Conservation (phyloP, 2,113 vertebrate species). For the Fregetta grallaria region DNA sequence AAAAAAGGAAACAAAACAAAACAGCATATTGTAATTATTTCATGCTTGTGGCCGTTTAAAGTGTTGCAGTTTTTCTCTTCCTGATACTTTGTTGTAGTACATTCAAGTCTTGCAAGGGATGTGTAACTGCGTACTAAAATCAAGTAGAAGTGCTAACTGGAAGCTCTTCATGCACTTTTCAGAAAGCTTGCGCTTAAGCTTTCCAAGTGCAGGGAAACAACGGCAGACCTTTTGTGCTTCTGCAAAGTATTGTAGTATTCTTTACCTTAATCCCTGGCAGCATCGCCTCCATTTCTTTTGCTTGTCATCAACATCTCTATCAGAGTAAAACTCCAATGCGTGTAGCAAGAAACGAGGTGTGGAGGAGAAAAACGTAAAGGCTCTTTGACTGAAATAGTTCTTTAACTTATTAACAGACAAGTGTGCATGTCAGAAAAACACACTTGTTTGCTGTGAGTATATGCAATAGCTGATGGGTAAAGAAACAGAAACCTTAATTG, state of each 20-base stretch:
- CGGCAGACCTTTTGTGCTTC: not conserved
- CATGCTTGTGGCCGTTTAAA: not conserved
- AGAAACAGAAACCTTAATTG: slow-evolving; percentile 67
- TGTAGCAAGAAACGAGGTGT: slow-evolving; percentile 47
- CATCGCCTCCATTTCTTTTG: not conserved
- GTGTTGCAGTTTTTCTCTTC: not conserved
- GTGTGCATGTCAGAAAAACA: slow-evolving; percentile 58
- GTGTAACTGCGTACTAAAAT: not conserved
- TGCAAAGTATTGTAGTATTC: not conserved
- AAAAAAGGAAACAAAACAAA: not conserved
- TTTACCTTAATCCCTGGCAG: not conserved
- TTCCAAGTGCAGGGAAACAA: not conserved
- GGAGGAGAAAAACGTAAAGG: slow-evolving; percentile 33
- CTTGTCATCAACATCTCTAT: slow-evolving; percentile 30
- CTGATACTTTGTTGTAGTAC: not conserved
- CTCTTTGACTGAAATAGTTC: slow-evolving; percentile 39
- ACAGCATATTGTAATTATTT: not conserved
- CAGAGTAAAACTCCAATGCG: slow-evolving; percentile 1
- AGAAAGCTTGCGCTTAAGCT: not conserved
- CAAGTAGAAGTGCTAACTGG: not conserved
- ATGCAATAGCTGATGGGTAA: slow-evolving; percentile 62
- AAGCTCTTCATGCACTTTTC: not conserved
- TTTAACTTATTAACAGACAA: slow-evolving; percentile 54
- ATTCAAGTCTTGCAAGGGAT: not conserved
- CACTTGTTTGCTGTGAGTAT: slow-evolving; percentile 50